Conservation (phyloP, 1,140 invertebrate species). For the Lepidurus packardi region DNA sequence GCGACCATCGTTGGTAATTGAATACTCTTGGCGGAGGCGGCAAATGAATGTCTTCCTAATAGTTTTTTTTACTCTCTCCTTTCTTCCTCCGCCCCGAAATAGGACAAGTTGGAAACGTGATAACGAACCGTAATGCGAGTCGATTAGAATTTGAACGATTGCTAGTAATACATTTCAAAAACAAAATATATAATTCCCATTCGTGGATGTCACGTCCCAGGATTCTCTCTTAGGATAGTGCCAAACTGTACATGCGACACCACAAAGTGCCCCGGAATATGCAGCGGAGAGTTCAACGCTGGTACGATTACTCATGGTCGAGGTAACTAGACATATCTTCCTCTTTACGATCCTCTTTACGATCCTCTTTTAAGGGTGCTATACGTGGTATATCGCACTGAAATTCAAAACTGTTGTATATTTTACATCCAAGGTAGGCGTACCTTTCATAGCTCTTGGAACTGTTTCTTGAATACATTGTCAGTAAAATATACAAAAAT, state of each 20-base stretch:
- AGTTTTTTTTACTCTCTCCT: neutral
- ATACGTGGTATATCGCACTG: too few relatives aligned
- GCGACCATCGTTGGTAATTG: conserved; percentile 88
- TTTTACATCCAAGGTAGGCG: too few relatives aligned
- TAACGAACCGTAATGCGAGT: conserved; percentile 95
- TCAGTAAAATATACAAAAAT: too few relatives aligned
- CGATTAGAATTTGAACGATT: conserved; percentile 89
- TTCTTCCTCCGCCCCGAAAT: conserved; percentile 34
- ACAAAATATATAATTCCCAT: neutral
- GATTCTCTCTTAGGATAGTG: conserved; percentile 62
- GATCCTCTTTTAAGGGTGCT: too few relatives aligned
- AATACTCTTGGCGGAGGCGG: neutral
- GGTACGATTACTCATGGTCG: conserved; percentile 98
- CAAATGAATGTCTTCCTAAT: neutral
- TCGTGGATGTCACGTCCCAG: neutral
- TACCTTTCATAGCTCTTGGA: too few relatives aligned
- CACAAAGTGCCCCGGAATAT: conserved; percentile 93
- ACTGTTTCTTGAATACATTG: too few relatives aligned
- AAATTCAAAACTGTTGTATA: too few relatives aligned
- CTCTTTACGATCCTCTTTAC: too few relatives aligned
- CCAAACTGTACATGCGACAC: conserved; percentile 94
- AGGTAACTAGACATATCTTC: conserved; percentile 47
- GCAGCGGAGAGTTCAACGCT: conserved; percentile 85
- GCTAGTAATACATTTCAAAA: conserved; percentile 50
- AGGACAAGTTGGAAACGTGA: conserved; percentile 94